These are phyloP conservation scores for Bombycilla garrulus DNA, from an alignment of 2,113 vertebrate species.

Conservation along the genomic window DNA sequence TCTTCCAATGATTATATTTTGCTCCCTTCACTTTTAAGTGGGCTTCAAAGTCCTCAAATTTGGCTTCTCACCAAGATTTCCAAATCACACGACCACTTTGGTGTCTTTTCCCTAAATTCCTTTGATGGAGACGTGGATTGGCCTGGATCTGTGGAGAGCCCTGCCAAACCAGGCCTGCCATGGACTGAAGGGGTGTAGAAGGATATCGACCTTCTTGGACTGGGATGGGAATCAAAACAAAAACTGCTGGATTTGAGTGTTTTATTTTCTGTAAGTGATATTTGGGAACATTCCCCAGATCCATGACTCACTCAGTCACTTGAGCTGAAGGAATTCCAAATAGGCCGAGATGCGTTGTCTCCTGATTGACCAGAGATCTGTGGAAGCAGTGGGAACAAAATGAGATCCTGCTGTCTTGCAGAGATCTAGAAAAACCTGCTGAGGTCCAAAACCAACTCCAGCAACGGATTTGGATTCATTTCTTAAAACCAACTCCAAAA, in stretches of 20 bases:
- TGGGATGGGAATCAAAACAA: background rate
- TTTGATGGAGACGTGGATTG: background rate
- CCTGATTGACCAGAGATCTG: background rate
- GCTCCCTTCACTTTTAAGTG: background rate
- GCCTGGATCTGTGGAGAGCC: background rate
- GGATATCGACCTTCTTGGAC: accelerated
- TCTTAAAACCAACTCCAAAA: background rate
- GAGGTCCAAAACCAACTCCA: background rate
- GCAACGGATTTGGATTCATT: background rate
- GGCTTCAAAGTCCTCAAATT: background rate
- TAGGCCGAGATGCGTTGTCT: background rate
- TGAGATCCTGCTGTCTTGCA: background rate
- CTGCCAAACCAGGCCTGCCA: background rate
- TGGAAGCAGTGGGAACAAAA: background rate
- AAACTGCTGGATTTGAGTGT: background rate
- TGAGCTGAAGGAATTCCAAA: background rate
- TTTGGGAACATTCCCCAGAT: background rate
- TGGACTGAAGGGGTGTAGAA: background rate
- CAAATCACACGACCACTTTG: accelerated
- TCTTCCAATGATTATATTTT: accelerated
- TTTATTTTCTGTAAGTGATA: background rate
- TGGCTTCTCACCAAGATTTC: background rate
- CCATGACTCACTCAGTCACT: background rate
- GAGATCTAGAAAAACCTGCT: background rate
- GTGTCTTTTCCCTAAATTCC: background rate